Percentiles rank a stretch among this genome's conserved stretches.
These are phyloP conservation scores for Maniola hyperantus DNA, from an alignment of 2,888 invertebrate genomes.

Conservation along the genomic window DNA sequence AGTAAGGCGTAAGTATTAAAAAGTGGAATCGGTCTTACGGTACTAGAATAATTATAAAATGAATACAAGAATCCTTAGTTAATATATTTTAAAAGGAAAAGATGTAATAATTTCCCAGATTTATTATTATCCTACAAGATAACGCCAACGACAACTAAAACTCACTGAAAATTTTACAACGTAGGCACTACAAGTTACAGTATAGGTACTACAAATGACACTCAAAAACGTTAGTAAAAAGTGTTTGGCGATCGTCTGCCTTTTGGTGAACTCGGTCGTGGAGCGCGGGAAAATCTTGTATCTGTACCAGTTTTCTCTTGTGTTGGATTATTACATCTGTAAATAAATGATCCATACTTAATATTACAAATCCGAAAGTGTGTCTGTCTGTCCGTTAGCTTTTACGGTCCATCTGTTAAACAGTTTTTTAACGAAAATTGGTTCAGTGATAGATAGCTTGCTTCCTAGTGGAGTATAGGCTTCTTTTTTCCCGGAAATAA, in stretches of 20 bases:
- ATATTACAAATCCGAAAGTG: too few relatives aligned
- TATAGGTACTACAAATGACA: not conserved
- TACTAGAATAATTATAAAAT: too few relatives aligned
- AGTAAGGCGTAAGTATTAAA: too few relatives aligned
- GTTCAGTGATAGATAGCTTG: too few relatives aligned
- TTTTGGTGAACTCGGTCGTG: constrained; percentile 58
- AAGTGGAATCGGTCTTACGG: too few relatives aligned
- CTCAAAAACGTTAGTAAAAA: constrained; percentile 39
- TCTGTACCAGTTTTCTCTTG: constrained; percentile 42
- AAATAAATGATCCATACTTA: not conserved
- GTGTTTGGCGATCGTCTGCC: constrained; percentile 48
- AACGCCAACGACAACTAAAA: constrained; percentile 10
- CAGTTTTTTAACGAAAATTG: too few relatives aligned
- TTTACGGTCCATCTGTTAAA: too few relatives aligned
- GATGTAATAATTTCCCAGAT: not conserved
- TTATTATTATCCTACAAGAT: not conserved
- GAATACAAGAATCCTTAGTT: too few relatives aligned
- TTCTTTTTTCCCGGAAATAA: too few relatives aligned
- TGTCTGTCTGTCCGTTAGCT: too few relatives aligned
- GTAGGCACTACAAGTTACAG: not conserved
- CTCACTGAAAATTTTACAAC: constrained; percentile 24
- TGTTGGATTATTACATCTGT: constrained; percentile 21
- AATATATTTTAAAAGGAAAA: not conserved
- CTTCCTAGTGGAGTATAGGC: too few relatives aligned
- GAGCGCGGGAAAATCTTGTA: constrained; percentile 41